Conservation (phyloP, 1,140 invertebrate species). For the Cataglyphis hispanica region DNA sequence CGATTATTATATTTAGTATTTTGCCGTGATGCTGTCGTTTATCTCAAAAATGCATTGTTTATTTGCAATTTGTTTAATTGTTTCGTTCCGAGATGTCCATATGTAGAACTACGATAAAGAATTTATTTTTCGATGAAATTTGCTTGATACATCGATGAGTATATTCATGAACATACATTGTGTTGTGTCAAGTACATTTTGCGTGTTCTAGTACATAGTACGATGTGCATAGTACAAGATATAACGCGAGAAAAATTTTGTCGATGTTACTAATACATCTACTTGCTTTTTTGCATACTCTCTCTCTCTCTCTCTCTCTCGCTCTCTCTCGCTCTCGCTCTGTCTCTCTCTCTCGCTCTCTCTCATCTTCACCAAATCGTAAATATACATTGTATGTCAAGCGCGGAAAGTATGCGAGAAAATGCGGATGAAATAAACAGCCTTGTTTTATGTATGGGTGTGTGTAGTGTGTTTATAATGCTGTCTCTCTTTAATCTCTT, state of each 20-base stretch:
- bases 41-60: neutral
- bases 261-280: slow-evolving; percentile 6
- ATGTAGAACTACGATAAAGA: slow-evolving; percentile 33
- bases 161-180: neutral
- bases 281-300: neutral
- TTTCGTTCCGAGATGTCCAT: neutral
- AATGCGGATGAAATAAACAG: no score
- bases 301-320: neutral
- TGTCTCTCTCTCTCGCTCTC: slow-evolving; percentile 9
- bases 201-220: neutral
- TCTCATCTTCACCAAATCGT: neutral
- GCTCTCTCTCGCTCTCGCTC: neutral
- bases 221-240: neutral
- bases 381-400: neutral
- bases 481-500: slow-evolving; percentile 8
- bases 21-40: no score
- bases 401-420: neutral
- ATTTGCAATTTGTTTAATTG: neutral
- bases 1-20: no score
- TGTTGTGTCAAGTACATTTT: neutral
- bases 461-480: neutral
- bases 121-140: neutral
- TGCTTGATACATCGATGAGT: neutral
- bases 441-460: no score
- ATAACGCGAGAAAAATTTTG: slow-evolving; percentile 22